Base-by-base conservation (phyloP, 2,113 vertebrate species). In the Osmerus eperlanus region DNA sequence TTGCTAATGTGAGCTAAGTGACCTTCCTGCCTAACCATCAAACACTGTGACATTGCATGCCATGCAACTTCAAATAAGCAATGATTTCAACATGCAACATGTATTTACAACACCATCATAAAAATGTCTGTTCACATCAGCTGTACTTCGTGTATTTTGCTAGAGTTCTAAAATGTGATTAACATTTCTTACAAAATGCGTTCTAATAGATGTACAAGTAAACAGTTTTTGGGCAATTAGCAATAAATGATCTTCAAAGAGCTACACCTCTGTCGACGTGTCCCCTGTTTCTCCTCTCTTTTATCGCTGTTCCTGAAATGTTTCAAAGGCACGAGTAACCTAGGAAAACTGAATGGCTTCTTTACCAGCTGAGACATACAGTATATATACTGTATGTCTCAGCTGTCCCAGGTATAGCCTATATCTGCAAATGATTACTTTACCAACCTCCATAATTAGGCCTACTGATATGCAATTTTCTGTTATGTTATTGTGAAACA, bases 1-100 rank as follows among this genome's bases (percentile, higher is more conserved):
- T 85, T 78, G 81, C 86, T 90, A 89, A 90, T 89, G 87, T 85
- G 88, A 87, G 88, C 85, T 87, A 88, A 89, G 85, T 86, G 88
- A 89, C 81, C 87, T 87, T 89, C 87, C 74, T 79, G 77, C 68
- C 77, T 75, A 74, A 29, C 66, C 36, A 51, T 79, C 58, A 68
- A 65, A 74, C 64, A 82, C 68, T 28, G 62, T 78, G 74, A 70
- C 79, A 77, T 66, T 68, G 59, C 67, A 74, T 8, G 56, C 54
- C 41, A 62, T 64, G 59, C 23, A 56, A 51, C 67, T 53, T 64
- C 64, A 67, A 74, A 52, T 58, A 21, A 23, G 64, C 69, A 66
- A 8, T 65, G 61, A 69, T 68, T 69, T 59, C n/a, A 68, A 36
- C 64, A 28, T 55, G 25, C 11, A 64, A 53, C 60, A 16, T 67